Evolutionary conservation across 2,113 vertebrate genomes (phyloP).

Genomic region (Ovibos moschatus): DNA sequence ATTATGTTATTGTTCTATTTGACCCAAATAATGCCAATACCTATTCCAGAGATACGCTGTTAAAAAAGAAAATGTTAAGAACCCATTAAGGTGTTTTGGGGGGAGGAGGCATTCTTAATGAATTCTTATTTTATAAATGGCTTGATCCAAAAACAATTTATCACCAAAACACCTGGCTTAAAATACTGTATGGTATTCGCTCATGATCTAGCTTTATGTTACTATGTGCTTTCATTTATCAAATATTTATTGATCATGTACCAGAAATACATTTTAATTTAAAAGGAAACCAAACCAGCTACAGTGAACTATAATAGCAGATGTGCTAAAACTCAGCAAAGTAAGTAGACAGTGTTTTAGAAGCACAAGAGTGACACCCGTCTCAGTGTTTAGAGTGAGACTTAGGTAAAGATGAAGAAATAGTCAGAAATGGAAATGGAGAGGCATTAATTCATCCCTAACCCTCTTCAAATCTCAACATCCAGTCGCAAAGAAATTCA

Average conservation of each 20-base stretch:
- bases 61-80: background rate
- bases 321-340: background rate
- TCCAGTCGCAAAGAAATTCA: background rate
- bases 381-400: background rate
- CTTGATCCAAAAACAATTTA: background rate
- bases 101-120: background rate
- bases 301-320: background rate
- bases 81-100: background rate
- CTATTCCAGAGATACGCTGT: background rate
- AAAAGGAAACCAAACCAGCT: background rate
- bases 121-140: background rate
- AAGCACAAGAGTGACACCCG: background rate
- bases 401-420: background rate
- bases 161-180: background rate
- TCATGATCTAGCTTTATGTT: background rate
- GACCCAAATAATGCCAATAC: background rate
- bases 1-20: too few species aligned
- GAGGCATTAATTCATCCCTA: background rate
- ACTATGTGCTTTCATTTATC: background rate
- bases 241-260: background rate
- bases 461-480: background rate
- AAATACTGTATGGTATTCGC: background rate
- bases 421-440: background rate
- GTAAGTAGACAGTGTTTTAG: background rate
- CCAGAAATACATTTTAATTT: background rate